Evolutionary conservation across 1,140 invertebrate species (phyloP), one percentile per base, ranked within the genome.

Genomic region (Polypedilum pembai): DNA sequence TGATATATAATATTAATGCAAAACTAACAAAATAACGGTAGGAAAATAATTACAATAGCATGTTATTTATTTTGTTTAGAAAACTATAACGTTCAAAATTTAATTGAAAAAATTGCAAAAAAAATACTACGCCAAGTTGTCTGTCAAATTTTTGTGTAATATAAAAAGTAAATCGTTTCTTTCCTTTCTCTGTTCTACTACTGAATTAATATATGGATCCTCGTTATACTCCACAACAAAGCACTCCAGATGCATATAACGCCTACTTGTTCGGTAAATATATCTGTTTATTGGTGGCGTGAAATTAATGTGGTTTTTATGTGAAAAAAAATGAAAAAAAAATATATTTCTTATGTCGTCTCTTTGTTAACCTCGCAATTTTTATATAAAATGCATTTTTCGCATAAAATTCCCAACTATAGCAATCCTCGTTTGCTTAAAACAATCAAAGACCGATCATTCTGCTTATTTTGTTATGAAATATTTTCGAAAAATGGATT

Each of bases 361-460:
- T 69, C n/a, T 69, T 69, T 69, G 65, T 18, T 69, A 69, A 69
- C 65, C 65, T 69, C 15, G 65, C 65, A 69, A 69, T 56, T 56
- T 15, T 12, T 45, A 56, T 56, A 56, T 56, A 56, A 56, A 56
- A 12, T n/a, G 45, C 45, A n/a, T 56, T 12, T 15, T 56, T 12
- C n/a, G 12, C 45, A 8, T 56, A 15, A n/a, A 56, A 56, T 56
- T 56, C 3, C 12, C 45, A 56, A 56, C 12, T 56, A 56, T 15
- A 4, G 45, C 10, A 56, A 4, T 56, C 24, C 24, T 33, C 24
- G 5, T 33, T 3, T 33, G 24, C 24, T 33, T 33, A 3, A 33
- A 1, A 33, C 5, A 3, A 5, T 33, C 1, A 33, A 33, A 33
- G 2, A 33, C 24, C 1, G 24, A 1, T 33, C 24, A 3, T 3